These are phyloP conservation scores for Heliconius erato DNA, from an alignment of 2,888 invertebrate species.

Conservation along the genomic window DNA sequence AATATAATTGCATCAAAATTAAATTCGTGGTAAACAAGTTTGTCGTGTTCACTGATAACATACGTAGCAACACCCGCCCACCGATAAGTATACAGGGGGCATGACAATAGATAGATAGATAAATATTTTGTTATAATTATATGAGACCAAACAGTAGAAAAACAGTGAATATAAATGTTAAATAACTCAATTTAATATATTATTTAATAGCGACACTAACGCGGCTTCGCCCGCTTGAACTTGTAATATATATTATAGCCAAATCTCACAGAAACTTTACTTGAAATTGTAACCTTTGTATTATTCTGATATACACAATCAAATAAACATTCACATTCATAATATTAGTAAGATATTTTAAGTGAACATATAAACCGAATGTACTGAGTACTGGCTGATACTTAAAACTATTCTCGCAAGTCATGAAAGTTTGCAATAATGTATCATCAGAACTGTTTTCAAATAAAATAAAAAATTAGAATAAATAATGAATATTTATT, in stretches of 20 bases:
- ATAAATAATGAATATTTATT: too few relatives aligned
- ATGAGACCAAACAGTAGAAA: background rate
- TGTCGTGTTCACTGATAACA: slow-evolving; percentile 28
- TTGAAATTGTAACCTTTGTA: too few relatives aligned
- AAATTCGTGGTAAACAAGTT: slow-evolving; percentile 6
- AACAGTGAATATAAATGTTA: background rate
- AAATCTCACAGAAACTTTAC: too few relatives aligned
- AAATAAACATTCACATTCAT: too few relatives aligned
- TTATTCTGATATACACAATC: too few relatives aligned
- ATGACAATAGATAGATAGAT: slow-evolving; percentile 57
- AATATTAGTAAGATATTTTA: background rate
- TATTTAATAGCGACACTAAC: background rate
- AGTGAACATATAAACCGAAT: background rate
- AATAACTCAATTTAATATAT: background rate
- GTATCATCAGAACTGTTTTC: too few relatives aligned
- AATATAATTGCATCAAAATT: background rate
- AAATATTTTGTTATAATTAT: slow-evolving; percentile 37
- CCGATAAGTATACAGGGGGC: slow-evolving; percentile 64
- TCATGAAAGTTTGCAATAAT: background rate
- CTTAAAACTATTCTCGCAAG: background rate
- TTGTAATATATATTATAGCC: too few relatives aligned
- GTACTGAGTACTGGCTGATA: background rate
- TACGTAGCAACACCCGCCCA: slow-evolving; percentile 60
- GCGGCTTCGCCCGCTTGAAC: too few relatives aligned
- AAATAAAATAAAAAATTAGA: too few relatives aligned